Base-by-base conservation (phyloP, 2,113 vertebrate species). In the Podiceps cristatus region DNA sequence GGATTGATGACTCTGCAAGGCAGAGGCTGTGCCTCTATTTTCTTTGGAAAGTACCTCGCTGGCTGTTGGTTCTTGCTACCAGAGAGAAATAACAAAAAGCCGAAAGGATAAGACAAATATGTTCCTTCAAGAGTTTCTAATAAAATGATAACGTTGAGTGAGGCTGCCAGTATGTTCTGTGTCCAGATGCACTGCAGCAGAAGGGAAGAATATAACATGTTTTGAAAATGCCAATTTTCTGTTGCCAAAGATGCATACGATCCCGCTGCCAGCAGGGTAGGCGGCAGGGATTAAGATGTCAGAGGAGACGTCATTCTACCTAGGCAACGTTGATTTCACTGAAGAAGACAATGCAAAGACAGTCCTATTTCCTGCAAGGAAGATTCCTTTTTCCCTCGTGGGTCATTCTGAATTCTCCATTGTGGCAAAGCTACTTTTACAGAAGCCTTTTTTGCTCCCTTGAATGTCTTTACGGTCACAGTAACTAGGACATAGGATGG, bases 141-240 rank as follows among this genome's bases (percentile, higher is more conserved):
- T 91, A 90, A 90, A 91, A 96, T 24, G 17, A 69, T 86, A 93
- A 90, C 3, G 5, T 35, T 79, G 86, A 93, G 67, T 1, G 7
- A 92, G 72, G 42, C 84, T 96, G 84, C 84, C 95, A 90, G 90
- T 85, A 53, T 0, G 8, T 93, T 97, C 69, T 5, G 1, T 91
- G 77, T 87, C 86, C 69, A 29, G 23, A 93, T 85, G 86, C 66
- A 85, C 80, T 73, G 77, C 94, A 94, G 91, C 91, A 97, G 94
- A 97, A 97, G 94, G 94, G 89, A 86, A 79, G 86, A 82, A 85
- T 91, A 85, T 94, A 85, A 82, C 63, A 50, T 85, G 74, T 88
- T 95, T 88, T 91, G 93, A 95, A 96, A 96, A 97, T 94, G 93
- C 91, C 94, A 93, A 1, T 93, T 88, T 53, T 73, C 84, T 91